Evolutionary conservation across 2,888 invertebrate genomes (phyloP), one percentile per base, ranked within the genome.

Genomic region (Cheilosia scutellata): DNA sequence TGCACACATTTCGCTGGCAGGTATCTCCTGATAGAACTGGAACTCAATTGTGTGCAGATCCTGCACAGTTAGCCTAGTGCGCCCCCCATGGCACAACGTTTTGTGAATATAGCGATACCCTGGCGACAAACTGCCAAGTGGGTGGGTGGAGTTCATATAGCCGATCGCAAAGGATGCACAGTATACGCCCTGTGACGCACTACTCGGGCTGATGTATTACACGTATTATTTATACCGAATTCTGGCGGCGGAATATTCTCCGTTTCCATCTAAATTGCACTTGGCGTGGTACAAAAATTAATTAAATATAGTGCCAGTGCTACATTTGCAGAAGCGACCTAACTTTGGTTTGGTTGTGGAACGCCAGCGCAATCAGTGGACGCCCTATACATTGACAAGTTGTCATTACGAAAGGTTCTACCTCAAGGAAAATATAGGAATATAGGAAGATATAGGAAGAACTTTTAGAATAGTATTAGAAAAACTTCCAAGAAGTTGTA

Each of bases 251-350:
- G 60, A 82, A 63, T 75, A 25, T 65, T 49, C 47, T 71, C 58
- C 40, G 49, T 60, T 37, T 60, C 63, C 65, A 60, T 71, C 42
- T 53, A 40, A 82, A 82, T 49, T 83, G 65, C 72, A 78, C 55
- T 83, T 78, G 55, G 55, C 37, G 42, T 33, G 60, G 27, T 20
- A 68, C 78, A 83, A 68, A 77, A 83, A 66, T 83, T 83, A 83
- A 83, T 83, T 78, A 78, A 83, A 78, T 78, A 57, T 78, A 78
- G 77, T 82, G 77, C 72, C 66, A 77, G 77, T 77, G 72, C 62
- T 62, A 55, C 60, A 63, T 62, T 75, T 25, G 40, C 40, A 37
- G 27, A n/a, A 7, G 16, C 7, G 31, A 9, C 27, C 47, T 9
- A 16, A 33, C 57, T 9, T 29, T 29, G 57, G 40, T 37, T 62